phyloP scores from a whole-genome alignment of 2,113 vertebrate genomes.

The Electrona antarctica region DNA sequence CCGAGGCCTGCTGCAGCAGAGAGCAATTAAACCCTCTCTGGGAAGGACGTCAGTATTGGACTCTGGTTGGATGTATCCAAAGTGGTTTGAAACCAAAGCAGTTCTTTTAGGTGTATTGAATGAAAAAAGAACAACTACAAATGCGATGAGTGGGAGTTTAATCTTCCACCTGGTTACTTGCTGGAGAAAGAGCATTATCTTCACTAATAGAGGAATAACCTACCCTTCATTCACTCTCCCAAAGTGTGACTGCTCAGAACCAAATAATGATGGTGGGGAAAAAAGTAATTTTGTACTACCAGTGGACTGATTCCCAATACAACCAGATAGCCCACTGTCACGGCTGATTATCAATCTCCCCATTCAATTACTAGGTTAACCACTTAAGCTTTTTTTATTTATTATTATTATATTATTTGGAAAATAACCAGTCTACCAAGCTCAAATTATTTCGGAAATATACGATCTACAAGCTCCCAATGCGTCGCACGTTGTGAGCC shows the following conservation, averaged over 20 bases:
- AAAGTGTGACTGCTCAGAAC: not conserved
- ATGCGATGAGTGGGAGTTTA: not conserved
- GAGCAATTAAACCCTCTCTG: not conserved
- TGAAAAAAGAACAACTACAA: no score
- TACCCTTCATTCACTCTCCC: not conserved
- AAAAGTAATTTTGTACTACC: constrained; percentile 28
- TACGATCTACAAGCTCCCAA: no score
- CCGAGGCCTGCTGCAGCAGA: not conserved
- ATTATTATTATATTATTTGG: no score
- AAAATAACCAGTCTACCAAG: no score
- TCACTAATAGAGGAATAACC: constrained; percentile 1
- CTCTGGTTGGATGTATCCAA: not conserved
- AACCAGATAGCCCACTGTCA: constrained; percentile 14
- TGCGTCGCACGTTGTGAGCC: no score
- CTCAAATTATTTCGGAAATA: no score
- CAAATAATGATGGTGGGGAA: constrained; percentile 41
- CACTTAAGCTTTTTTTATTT: no score
- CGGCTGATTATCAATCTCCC: not conserved
- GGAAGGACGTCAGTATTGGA: not conserved
- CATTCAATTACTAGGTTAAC: no score
- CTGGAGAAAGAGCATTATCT: constrained; percentile 6
- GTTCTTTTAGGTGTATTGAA: no score
- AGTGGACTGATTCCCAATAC: constrained; percentile 21
- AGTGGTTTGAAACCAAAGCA: not conserved
- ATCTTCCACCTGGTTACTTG: not conserved